Evolutionary conservation across 2,797 vertebrate genomes (phyloP).

Genomic region (Anguilla anguilla): DNA sequence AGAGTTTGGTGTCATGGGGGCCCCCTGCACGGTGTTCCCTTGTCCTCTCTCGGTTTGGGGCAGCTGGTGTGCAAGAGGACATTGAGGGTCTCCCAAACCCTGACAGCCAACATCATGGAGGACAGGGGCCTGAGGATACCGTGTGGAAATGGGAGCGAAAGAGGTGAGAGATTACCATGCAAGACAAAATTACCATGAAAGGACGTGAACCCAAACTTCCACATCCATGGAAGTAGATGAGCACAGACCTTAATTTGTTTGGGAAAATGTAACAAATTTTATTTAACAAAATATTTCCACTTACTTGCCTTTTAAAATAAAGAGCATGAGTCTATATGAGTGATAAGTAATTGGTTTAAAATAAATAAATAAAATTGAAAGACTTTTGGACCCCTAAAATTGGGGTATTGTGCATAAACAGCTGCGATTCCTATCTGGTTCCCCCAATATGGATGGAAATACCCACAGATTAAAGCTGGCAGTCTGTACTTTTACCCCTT

Average conservation of each 20-base stretch:
- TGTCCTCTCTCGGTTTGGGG: constrained; percentile 17
- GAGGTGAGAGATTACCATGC: constrained; percentile 46
- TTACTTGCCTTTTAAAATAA: too few species aligned
- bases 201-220: neutral
- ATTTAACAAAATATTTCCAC: too few species aligned
- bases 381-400: neutral
- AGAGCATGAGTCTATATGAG: neutral
- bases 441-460: neutral
- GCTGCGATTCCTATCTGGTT: neutral
- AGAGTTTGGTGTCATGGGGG: neutral
- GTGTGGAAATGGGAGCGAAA: constrained; percentile 48
- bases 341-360: neutral
- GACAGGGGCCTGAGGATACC: constrained; percentile 46
- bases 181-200: neutral
- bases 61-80: neutral
- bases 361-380: neutral
- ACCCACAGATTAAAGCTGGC: neutral
- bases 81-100: constrained; percentile 39
- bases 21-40: neutral
- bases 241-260: neutral
- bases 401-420: neutral
- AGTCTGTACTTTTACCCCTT: too few species aligned
- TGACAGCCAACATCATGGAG: constrained; percentile 44
- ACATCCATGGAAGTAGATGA: neutral
- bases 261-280: neutral